Conservation (phyloP, 2,797 vertebrate genomes). For the Notamacropus eugenii region DNA sequence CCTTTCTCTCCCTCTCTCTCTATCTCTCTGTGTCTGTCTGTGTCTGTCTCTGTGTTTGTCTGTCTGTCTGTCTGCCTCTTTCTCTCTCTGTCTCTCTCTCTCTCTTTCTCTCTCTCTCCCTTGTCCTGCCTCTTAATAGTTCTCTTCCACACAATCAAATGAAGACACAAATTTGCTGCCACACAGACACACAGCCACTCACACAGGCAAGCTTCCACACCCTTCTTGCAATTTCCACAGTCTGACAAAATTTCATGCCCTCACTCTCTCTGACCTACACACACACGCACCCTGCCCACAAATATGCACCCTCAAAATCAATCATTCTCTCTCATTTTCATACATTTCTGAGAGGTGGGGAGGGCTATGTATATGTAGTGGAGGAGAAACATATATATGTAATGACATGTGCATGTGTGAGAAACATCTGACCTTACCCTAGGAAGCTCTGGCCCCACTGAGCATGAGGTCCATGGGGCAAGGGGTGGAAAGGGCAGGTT, state of each 20-base stretch:
- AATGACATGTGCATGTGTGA: background rate
- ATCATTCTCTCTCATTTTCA: fast-evolving
- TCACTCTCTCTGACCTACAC: background rate
- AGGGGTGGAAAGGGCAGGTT: background rate
- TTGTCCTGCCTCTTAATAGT: no score
- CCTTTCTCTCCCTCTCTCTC: background rate
- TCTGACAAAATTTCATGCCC: background rate
- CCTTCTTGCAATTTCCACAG: background rate
- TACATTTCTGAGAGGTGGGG: background rate
- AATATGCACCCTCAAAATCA: background rate
- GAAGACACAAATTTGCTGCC: background rate
- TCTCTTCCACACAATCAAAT: background rate
- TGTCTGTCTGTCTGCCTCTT: no score
- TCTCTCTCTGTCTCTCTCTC: no score
- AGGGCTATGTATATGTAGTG: background rate
- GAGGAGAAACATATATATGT: background rate
- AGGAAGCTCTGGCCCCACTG: background rate
- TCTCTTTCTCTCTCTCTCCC: background rate
- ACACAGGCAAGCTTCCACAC: fast-evolving
- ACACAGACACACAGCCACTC: background rate
- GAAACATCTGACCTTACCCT: background rate
- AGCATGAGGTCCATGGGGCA: background rate
- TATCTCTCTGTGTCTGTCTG: no score
- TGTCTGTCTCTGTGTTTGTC: no score
- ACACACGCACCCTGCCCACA: background rate